A percentile compares a stretch with the other conserved stretches of the same genome.
phyloP scores from a whole-genome alignment of 37 sponge, comb jelly and placozoan genomes.

The Amphimedon queenslandica region DNA sequence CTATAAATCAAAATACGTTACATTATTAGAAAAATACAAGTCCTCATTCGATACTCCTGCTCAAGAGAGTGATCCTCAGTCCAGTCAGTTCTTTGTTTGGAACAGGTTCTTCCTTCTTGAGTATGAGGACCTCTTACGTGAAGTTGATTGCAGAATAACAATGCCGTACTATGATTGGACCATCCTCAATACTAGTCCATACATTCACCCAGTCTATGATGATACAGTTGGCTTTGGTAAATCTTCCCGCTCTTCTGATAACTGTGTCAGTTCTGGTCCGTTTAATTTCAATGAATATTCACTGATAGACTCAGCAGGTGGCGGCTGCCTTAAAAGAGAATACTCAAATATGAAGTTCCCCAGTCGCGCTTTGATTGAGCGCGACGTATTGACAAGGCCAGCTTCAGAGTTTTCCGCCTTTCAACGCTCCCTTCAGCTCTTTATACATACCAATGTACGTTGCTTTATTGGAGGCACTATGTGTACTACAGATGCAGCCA shows the following conservation, averaged over 20 bases:
- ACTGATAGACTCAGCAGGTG: conserved; percentile 57
- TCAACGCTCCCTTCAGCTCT: conserved; percentile 47
- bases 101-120: conserved; percentile 59
- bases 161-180: conserved; percentile 83
- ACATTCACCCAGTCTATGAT: conserved; percentile 43
- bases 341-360: conserved; percentile 49
- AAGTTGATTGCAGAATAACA: conserved; percentile 54
- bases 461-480: conserved; percentile 75
- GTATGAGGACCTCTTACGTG: conserved; percentile 63
- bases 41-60: conserved; percentile 24
- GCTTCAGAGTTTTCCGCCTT: conserved; percentile 28
- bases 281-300: conserved; percentile 32
- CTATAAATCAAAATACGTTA: conserved; percentile 49
- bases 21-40: conserved; percentile 36
- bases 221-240: conserved; percentile 62
- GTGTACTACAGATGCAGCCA: conserved; percentile 47
- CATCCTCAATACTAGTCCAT: conserved; percentile 42
- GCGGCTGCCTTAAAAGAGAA: conserved; percentile 61
- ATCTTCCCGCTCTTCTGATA: conserved; percentile 12
- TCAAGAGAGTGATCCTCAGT: conserved; percentile 18
- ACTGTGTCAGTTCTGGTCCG: conserved; percentile 62
- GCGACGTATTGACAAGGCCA: conserved; percentile 39
- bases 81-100: conserved; percentile 61
- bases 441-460: conserved; percentile 45
- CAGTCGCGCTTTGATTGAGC: conserved; percentile 32